A percentile compares a stretch with the other conserved stretches of the same genome.
Conservation (phyloP, 2,797 vertebrate species). For the Apogon hyalosoma region DNA sequence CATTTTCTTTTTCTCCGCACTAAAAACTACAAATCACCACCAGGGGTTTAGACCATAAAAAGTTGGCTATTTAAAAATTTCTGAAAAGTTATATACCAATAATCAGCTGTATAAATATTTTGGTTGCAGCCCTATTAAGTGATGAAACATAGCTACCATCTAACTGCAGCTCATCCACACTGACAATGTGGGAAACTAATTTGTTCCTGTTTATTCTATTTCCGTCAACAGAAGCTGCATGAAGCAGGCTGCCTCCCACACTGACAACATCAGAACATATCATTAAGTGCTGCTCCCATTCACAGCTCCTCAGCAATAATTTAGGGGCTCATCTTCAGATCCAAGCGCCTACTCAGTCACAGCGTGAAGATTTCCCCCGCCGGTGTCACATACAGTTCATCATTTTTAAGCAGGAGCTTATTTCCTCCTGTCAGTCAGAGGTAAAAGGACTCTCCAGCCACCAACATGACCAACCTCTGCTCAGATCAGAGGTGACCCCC, state of each 20-base stretch:
- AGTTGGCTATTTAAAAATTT: too few relatives aligned
- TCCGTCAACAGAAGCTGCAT: slow-evolving; percentile 44
- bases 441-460: slow-evolving; percentile 18
- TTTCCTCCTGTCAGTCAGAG: slow-evolving; percentile 31
- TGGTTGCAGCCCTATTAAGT: not conserved
- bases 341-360: slow-evolving; percentile 29
- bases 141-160: not conserved
- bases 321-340: slow-evolving; percentile 48
- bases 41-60: too few relatives aligned
- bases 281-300: slow-evolving; percentile 45
- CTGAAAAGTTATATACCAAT: not conserved
- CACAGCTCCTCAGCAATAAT: slow-evolving; percentile 39
- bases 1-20: too few relatives aligned
- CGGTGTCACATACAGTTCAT: not conserved
- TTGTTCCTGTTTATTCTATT: slow-evolving; percentile 35
- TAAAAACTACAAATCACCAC: too few relatives aligned
- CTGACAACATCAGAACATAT: slow-evolving; percentile 51
- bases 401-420: slow-evolving; percentile 42
- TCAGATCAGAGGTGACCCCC: slow-evolving; percentile 53
- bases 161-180: slow-evolving; percentile 2
- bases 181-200: slow-evolving; percentile 22
- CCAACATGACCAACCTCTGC: slow-evolving; percentile 15
- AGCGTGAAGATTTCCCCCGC: slow-evolving; percentile 8
- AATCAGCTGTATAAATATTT: not conserved
- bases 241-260: slow-evolving; percentile 40